These are phyloP conservation scores for Mamestra configurata DNA, from an alignment of 1,140 invertebrate genomes.

Conservation along the genomic window DNA sequence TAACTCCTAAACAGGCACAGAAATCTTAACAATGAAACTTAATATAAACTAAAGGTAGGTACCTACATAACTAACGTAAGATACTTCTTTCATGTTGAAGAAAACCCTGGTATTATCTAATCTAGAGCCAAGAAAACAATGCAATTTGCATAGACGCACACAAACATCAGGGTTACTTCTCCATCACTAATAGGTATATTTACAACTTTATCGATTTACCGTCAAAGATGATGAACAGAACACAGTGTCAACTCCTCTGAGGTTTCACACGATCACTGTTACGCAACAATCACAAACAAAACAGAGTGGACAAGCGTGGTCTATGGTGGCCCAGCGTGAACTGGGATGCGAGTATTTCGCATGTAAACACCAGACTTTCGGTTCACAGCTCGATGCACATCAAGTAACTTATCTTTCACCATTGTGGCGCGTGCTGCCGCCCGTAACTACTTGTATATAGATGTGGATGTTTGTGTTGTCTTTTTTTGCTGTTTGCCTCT, in stretches of 20 bases:
- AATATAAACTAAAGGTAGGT: no score
- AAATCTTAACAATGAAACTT: no score
- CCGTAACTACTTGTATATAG: slow-evolving; percentile 71
- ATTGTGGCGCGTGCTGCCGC: slow-evolving; percentile 83
- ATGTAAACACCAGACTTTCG: slow-evolving; percentile 86
- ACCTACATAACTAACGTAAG: no score
- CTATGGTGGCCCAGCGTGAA: slow-evolving; percentile 76
- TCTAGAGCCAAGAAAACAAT: slow-evolving; percentile 3
- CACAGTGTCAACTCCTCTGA: slow-evolving; percentile 34
- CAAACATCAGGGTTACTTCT: neutral
- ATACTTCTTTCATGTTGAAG: neutral
- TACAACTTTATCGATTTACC: slow-evolving; percentile 16
- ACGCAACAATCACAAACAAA: slow-evolving; percentile 50
- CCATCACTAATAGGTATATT: neutral
- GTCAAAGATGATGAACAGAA: slow-evolving; percentile 38
- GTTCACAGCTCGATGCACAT: slow-evolving; percentile 86
- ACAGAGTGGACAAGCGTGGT: slow-evolving; percentile 67
- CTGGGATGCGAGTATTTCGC: slow-evolving; percentile 82
- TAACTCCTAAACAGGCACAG: no score
- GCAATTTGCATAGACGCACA: slow-evolving; percentile 1
- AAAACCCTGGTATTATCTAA: slow-evolving; percentile 7
- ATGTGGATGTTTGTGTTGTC: slow-evolving; percentile 55
- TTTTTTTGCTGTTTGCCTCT: slow-evolving; percentile 9
- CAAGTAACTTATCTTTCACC: slow-evolving; percentile 87
- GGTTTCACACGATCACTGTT: slow-evolving; percentile 25